Evolutionary conservation across 1,140 invertebrate genomes (phyloP).

Genomic region (Condylostylus longicornis): DNA sequence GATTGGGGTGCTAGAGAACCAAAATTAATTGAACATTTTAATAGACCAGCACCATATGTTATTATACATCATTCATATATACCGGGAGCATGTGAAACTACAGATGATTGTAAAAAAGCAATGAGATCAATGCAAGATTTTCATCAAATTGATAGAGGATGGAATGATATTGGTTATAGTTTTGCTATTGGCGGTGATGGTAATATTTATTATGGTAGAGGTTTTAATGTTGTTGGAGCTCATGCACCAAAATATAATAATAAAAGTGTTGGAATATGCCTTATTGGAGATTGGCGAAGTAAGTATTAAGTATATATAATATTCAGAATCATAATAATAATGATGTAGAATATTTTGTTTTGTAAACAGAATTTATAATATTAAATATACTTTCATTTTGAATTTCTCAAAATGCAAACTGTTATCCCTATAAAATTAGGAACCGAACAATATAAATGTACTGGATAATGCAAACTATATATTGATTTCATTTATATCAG

Average conservation of each 20-base stretch:
- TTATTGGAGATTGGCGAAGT: conserved; percentile 54
- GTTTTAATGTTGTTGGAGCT: conserved; percentile 54
- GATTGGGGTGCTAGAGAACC: conserved; percentile 48
- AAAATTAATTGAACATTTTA: conserved; percentile 31
- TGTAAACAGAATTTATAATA: background rate
- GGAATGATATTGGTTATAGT: conserved; percentile 62
- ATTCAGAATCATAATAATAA: background rate
- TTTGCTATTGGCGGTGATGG: conserved; percentile 68
- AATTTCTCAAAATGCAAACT: too few species aligned
- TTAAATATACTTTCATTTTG: too few species aligned
- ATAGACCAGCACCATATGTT: conserved; percentile 50
- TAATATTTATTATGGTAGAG: conserved; percentile 55
- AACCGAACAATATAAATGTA: too few species aligned
- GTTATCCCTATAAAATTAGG: too few species aligned
- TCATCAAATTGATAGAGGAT: conserved; percentile 41
- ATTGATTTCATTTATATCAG: too few species aligned
- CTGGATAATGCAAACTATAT: too few species aligned
- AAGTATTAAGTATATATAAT: conserved; percentile 12
- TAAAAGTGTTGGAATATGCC: conserved; percentile 54
- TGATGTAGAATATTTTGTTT: background rate
- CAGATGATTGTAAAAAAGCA: conserved; percentile 34
- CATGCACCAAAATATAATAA: conserved; percentile 55
- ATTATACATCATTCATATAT: conserved; percentile 61
- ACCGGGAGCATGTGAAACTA: conserved; percentile 40
- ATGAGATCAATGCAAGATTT: conserved; percentile 43